These are phyloP conservation scores for Alces alces DNA, from an alignment of 2,113 vertebrate genomes.

Conservation along the genomic window DNA sequence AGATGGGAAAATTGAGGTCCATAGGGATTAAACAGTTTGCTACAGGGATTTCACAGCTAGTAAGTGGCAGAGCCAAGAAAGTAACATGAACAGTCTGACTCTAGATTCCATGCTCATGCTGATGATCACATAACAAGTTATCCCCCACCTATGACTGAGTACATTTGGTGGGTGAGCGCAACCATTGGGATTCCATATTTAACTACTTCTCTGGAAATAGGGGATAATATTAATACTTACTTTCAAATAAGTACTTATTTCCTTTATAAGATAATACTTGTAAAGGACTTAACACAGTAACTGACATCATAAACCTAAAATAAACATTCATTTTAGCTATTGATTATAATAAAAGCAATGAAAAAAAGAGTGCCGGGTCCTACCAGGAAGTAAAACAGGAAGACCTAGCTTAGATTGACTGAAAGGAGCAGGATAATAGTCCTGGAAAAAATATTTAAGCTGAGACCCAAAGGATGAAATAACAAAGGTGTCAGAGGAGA, in stretches of 20 bases:
- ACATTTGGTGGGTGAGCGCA: background rate
- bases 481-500: background rate
- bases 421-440: background rate
- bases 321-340: background rate
- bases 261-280: background rate
- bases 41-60: background rate
- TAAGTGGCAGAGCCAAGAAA: background rate
- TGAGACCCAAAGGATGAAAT: background rate
- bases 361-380: background rate
- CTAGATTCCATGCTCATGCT: background rate
- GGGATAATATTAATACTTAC: background rate
- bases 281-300: background rate
- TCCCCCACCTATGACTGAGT: background rate
- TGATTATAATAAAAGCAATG: background rate
- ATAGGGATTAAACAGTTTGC: background rate
- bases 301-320: background rate
- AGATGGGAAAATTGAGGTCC: background rate
- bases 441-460: background rate
- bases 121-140: background rate
- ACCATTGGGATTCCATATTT: background rate
- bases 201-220: background rate
- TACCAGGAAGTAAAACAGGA: background rate
- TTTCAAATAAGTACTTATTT: background rate
- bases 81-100: background rate
- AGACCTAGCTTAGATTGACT: background rate